Base-by-base conservation (phyloP, 2,888 invertebrate species). In the Lagria hirta region DNA sequence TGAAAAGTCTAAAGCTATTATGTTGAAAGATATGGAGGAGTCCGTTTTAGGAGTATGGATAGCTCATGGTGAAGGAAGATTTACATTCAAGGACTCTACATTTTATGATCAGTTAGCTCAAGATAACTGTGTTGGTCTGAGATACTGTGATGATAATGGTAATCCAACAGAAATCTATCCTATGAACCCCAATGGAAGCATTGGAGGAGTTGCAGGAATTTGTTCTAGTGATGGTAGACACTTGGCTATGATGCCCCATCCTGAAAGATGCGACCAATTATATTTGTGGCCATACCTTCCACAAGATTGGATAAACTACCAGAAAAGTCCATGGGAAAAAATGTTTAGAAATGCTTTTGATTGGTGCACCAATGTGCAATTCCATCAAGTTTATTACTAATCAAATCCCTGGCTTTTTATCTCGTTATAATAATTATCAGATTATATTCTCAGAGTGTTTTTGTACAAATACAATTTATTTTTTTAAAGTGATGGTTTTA, bases 241-340 rank as follows among this genome's bases (percentile, higher is more conserved):
- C 73, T 76, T 97, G 57, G 98, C 96, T 0, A 82, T 98, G 81
- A 99, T 99, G 98, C 98, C 98, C 2, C 98, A 99, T 75, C 97
- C 98, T 0, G 98, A 99, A 73, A 81, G 97, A 48, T 92, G 91
- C 65, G 61, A 55, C 4, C 78, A 88, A 57, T 82, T 84, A 55
- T 95, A 92, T 87, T 96, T 97, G 71, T 92, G 94, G 83, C 86
- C 94, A 1, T 83, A 84, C 65, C 71, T 74, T 53, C 82, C 82
- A 4, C 66, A 71, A 4, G 68, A 70, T 37, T 78, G 80, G 68
- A 57, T 63, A 2, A 64, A 68, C 14, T 73, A 76, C 46, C 73
- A 77, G 43, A 79, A 79, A 56, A 86, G 94, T 15, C 97, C 97
- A 0, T 98, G 97, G 97, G 81, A 89, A 51, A 77, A 82, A 51